These are phyloP conservation scores for Sarcophaga rosellei DNA, from an alignment of 2,888 invertebrate species.

Conservation along the genomic window DNA sequence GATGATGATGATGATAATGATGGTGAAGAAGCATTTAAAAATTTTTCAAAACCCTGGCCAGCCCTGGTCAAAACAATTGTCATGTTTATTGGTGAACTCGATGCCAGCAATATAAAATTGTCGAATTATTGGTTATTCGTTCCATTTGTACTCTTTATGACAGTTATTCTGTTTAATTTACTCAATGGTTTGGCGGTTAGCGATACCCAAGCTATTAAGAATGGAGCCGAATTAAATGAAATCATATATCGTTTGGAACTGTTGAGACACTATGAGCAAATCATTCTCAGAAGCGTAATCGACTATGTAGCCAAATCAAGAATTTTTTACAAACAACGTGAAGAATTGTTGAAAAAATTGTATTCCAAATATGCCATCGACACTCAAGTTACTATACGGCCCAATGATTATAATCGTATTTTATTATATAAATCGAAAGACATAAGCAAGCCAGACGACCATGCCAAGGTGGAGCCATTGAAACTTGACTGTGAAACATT, in stretches of 20 bases:
- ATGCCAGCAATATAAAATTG: slow-evolving; percentile 90
- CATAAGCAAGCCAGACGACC: slow-evolving; percentile 19
- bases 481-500: too few species aligned
- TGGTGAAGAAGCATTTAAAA: slow-evolving; percentile 83
- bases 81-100: slow-evolving; percentile 93
- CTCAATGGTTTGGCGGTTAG: slow-evolving; percentile 92
- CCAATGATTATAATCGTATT: too few species aligned
- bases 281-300: slow-evolving; percentile 83
- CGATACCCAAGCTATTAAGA: slow-evolving; percentile 90
- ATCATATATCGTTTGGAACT: slow-evolving; percentile 88
- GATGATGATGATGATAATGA: too few species aligned
- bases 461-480: slow-evolving; percentile 69
- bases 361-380: slow-evolving; percentile 79
- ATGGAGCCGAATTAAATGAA: slow-evolving; percentile 89
- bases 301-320: too few species aligned
- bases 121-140: slow-evolving; percentile 89
- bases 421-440: slow-evolving; percentile 81
- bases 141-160: slow-evolving; percentile 90
- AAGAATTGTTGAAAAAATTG: slow-evolving; percentile 81
- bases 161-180: slow-evolving; percentile 91
- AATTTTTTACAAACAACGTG: background rate
- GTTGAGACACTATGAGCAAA: slow-evolving; percentile 89
- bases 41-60: slow-evolving; percentile 86
- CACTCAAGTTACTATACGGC: too few species aligned
- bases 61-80: slow-evolving; percentile 92